Conservation (phyloP, 2,888 invertebrate genomes). For the Scaeva pyrastri region DNA sequence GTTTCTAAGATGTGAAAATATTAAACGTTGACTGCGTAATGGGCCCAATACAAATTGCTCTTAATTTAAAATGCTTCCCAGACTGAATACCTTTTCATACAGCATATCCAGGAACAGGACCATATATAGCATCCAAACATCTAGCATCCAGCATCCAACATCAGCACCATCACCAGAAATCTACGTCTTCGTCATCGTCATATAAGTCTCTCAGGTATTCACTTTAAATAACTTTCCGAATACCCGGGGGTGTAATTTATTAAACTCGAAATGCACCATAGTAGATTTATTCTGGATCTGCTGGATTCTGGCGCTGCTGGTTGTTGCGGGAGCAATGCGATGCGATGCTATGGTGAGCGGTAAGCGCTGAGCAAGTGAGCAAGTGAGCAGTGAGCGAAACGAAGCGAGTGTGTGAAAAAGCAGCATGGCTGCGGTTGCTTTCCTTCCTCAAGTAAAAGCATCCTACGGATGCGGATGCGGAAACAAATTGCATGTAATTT, state of each 20-base stretch:
- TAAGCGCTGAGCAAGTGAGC: too few species aligned
- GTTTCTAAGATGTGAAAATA: slow-evolving; percentile 14
- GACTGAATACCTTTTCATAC: slow-evolving; percentile 48
- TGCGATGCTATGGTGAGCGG: not conserved
- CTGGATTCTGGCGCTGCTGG: not conserved
- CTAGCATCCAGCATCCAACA: too few species aligned
- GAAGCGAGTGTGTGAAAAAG: slow-evolving; percentile 63
- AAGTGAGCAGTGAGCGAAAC: not conserved
- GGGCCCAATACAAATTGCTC: slow-evolving; percentile 70
- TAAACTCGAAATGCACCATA: slow-evolving; percentile 71
- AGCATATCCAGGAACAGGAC: too few species aligned
- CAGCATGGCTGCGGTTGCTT: slow-evolving; percentile 71
- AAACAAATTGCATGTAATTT: slow-evolving; percentile 76
- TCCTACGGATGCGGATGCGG: slow-evolving; percentile 71
- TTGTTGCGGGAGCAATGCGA: not conserved
- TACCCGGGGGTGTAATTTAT: slow-evolving; percentile 74
- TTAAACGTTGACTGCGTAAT: slow-evolving; percentile 47
- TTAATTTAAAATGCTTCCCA: slow-evolving; percentile 62
- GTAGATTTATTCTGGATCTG: slow-evolving; percentile 63
- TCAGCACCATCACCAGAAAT: not conserved
- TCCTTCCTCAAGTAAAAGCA: slow-evolving; percentile 66
- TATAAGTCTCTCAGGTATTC: slow-evolving; percentile 60
- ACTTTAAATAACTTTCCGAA: slow-evolving; percentile 75
- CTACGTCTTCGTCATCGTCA: slow-evolving; percentile 18
- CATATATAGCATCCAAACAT: not conserved